These are phyloP conservation scores for Melanerpes aurifrons DNA, from an alignment of 2,113 vertebrate genomes.

Conservation along the genomic window DNA sequence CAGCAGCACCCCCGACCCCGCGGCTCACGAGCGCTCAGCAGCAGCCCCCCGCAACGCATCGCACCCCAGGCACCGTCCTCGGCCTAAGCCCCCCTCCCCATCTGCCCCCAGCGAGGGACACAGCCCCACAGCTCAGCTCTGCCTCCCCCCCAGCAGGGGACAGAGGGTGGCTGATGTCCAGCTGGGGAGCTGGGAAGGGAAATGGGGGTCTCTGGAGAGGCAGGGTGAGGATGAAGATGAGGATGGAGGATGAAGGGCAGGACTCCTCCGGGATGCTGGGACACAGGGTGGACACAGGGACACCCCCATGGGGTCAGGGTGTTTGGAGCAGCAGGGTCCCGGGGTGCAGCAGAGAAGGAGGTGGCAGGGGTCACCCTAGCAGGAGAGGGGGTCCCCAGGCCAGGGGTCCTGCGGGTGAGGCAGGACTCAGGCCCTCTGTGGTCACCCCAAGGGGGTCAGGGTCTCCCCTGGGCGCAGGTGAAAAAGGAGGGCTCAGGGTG, in stretches of 20 bases:
- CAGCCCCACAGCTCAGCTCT: not conserved
- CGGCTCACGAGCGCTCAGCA: rapidly evolving
- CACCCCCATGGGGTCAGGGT: not conserved
- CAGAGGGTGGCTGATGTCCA: not conserved
- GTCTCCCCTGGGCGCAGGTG: not conserved
- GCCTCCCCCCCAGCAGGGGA: not conserved
- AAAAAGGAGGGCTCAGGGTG: not conserved
- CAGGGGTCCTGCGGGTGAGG: not conserved
- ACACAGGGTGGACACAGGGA: not conserved
- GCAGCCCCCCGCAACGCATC: rapidly evolving
- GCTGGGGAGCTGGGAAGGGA: not conserved
- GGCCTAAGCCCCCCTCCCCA: rapidly evolving
- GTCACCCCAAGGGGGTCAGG: not conserved
- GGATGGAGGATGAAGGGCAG: not conserved
- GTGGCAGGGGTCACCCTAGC: not conserved
- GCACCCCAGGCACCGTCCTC: not conserved
- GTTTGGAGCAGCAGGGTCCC: not conserved
- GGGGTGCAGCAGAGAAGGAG: not conserved
- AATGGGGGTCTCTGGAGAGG: not conserved
- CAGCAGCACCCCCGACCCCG: not conserved
- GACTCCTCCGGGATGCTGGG: rapidly evolving
- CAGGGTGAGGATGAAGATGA: not conserved
- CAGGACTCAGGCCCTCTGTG: not conserved
- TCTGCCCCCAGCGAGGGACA: not conserved
- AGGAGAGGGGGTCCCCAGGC: not conserved